Evolutionary conservation across 2,888 invertebrate species (phyloP).

Genomic region (Philopedon plagiatum): DNA sequence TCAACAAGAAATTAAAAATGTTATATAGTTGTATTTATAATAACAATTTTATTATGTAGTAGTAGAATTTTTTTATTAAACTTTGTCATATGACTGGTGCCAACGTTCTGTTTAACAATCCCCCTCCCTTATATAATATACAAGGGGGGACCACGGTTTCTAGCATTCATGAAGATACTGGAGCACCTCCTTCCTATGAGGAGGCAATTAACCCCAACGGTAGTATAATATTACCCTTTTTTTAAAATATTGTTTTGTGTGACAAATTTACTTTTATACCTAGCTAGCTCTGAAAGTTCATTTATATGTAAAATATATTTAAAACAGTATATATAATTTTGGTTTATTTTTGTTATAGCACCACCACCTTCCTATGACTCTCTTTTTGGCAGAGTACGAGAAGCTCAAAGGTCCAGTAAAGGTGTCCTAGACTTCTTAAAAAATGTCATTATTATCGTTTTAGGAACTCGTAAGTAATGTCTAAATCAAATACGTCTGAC

Average conservation of each 20-base stretch:
- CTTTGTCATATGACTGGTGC: constrained; percentile 56
- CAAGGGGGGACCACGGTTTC: constrained; percentile 54
- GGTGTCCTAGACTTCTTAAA: constrained; percentile 75
- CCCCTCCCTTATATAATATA: constrained; percentile 57
- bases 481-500: neutral
- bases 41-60: constrained; percentile 34
- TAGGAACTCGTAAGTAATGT: constrained; percentile 75
- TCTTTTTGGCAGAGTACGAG: constrained; percentile 75
- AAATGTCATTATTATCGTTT: constrained; percentile 73
- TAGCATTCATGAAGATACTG: constrained; percentile 56
- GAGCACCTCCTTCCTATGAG: constrained; percentile 75
- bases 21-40: constrained; percentile 8
- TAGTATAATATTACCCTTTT: constrained; percentile 57
- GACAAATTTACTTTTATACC: too few species aligned
- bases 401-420: constrained; percentile 74
- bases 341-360: constrained; percentile 64
- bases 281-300: too few species aligned
- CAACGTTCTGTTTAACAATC: constrained; percentile 52
- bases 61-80: constrained; percentile 11
- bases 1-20: constrained; percentile 1
- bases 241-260: neutral
- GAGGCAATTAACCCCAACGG: constrained; percentile 76
- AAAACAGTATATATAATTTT: neutral
- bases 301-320: too few species aligned
- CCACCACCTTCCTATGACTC: constrained; percentile 80